Evolutionary conservation across 2,113 vertebrate genomes (phyloP), one percentile per base, ranked within the genome.

Genomic region (Myrmecophaga tridactyla): DNA sequence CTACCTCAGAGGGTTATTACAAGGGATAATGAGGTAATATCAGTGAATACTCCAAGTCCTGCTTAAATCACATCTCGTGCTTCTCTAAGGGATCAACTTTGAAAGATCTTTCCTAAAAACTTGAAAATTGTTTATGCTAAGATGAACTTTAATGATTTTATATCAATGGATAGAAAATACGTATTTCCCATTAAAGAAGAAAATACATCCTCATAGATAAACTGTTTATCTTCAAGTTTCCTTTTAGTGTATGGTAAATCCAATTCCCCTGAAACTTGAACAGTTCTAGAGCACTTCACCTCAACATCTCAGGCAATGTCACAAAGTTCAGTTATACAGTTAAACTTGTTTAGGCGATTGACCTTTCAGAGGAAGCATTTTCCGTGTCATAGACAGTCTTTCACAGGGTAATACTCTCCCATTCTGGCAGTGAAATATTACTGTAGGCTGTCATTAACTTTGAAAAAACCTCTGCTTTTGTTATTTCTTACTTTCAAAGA

Each of bases 401-500:
- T 82, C 62, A 73, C 20, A 1, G 41, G 8, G 23, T 69, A 43
- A 8, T 29, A 3, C 39, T 92, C 29, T 65, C 15, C 27, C 53
- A 11, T 51, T 34, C 60, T 58, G 70, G 53, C 39, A 0, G 0
- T 96, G 72, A 97, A 94, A 85, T 95, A 89, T 18, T 53, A 29
- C 21, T 51, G 53, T 43, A 84, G 58, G 75, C 75, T 69, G 75
- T 93, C 58, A 72, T 81, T 75, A 85, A 34, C 73, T 83, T 89
- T 73, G n/a, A 81, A 69, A 70, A 83, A 90, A 60, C 27, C n/a
- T 76, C 73, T 18, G 56, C 65, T 95, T 90, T 92, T 86, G 76
- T 94, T 90, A 78, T 69, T 70, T 95, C 39, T 88, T 90, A 80
- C 86, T 89, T 88, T 90, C 20, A 90, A 96, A 60, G 67, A 84